Conservation (phyloP, 2,888 invertebrate species). For the Lasioglossum pauxillum region DNA sequence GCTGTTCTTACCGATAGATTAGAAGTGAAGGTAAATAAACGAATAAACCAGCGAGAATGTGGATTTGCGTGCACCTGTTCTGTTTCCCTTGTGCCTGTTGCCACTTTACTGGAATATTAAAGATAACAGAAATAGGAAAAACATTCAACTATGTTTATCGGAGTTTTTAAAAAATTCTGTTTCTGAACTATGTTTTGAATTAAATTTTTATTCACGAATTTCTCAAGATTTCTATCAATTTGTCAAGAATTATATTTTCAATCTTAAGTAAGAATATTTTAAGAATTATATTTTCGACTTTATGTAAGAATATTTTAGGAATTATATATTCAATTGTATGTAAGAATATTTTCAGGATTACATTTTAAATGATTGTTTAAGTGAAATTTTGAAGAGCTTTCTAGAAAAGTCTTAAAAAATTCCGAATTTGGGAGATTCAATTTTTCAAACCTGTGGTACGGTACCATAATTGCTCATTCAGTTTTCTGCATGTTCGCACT, state of each 20-base stretch:
- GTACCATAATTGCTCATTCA: neutral
- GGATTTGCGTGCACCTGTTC: neutral
- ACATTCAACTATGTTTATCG: neutral
- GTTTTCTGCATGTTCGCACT: neutral
- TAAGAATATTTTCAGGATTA: neutral
- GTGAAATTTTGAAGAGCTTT: neutral
- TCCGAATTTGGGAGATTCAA: neutral
- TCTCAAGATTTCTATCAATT: neutral
- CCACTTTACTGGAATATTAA: neutral
- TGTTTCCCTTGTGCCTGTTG: neutral
- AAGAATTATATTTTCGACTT: neutral
- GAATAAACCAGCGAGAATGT: neutral
- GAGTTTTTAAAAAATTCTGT: neutral
- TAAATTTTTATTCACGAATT: neutral
- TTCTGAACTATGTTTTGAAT: too few relatives aligned
- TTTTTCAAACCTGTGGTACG: neutral
- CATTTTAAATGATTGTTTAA: neutral
- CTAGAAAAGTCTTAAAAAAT: neutral
- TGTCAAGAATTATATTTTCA: neutral
- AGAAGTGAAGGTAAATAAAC: slow-evolving; percentile 67
- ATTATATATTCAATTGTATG: neutral
- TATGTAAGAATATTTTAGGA: neutral
- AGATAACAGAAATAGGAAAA: neutral
- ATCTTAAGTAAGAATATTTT: neutral
- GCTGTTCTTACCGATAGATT: slow-evolving; percentile 64